Base-by-base conservation (phyloP, 2,797 vertebrate species). In the Podarcis siculus region DNA sequence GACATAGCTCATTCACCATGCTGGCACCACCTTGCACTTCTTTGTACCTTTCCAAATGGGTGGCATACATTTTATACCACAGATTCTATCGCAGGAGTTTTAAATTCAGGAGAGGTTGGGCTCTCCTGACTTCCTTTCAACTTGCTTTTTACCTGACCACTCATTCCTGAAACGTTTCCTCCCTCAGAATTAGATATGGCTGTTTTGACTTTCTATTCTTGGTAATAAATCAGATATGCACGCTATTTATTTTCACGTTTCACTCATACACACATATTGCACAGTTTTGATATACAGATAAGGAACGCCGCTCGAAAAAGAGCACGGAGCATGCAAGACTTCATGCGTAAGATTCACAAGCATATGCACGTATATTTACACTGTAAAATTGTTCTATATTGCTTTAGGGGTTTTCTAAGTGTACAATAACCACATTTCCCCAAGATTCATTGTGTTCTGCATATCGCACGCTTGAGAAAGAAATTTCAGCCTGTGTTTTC, bases 381-480 rank as follows among this genome's bases (percentile, higher is more conserved):
- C 12, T 73, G 12, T 35, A 73, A 7, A 35, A 35, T 73, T 32
- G 13, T 8, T 37, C 72, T 73, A 8, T n/a, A n/a, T 21, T 5
- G 6, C 66, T 86, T 2, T 55, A 82, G 32, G 39, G 2, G 0
- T 79, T 93, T 91, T 75, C 49, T 75, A 37, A 39, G 4, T 8
- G 10, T 25, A 1, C 86, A 87, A 21, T 23, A 61, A 3, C 72
- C 2, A 12, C 35, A 12, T 37, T 80, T 85, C 49, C 49, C 49
- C 19, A 76, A 55, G 8, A 21, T 81, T 85, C 42, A 25, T 3
- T 39, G 82, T 76, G 23, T 64, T 45, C 4, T 66, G 12, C n/a
- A 27, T 79, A 69, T 2, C 39, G 23, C 58, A 13, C 17, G 35
- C 13, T 86, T 91, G 5, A 49, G 5, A 88, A 91, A 90, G 8